A percentile compares a stretch with the other conserved stretches of the same genome.
phyloP scores from a whole-genome alignment of 2,113 vertebrate genomes.

The Semnornis frantzii region DNA sequence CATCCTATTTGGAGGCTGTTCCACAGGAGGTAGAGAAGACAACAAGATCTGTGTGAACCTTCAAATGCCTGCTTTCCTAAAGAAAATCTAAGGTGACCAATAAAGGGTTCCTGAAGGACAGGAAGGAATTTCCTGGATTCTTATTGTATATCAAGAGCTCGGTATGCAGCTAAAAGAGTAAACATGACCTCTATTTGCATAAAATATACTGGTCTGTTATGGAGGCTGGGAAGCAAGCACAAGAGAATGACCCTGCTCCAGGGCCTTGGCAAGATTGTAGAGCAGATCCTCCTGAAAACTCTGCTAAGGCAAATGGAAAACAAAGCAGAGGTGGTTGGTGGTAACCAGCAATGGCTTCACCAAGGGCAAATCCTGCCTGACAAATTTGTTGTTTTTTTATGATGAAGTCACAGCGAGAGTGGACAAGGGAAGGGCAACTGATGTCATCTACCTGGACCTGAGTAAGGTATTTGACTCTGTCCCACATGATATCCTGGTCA shows the following conservation, averaged over 20 bases:
- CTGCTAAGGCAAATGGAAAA: too few species aligned
- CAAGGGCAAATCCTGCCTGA: too few species aligned
- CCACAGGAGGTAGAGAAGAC: not conserved
- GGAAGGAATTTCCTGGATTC: not conserved
- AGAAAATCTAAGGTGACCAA: not conserved
- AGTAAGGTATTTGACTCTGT: too few species aligned
- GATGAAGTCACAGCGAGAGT: too few species aligned
- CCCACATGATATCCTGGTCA: too few species aligned
- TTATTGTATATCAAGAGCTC: not conserved
- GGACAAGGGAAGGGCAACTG: too few species aligned
- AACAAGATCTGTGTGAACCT: not conserved
- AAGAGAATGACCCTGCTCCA: not conserved
- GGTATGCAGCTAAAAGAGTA: not conserved
- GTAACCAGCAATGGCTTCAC: too few species aligned
- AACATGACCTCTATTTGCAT: not conserved
- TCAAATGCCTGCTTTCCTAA: not conserved
- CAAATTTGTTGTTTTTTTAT: too few species aligned
- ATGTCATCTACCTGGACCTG: too few species aligned
- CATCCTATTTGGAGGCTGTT: not conserved
- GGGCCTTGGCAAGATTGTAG: too few species aligned
- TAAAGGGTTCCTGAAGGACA: not conserved
- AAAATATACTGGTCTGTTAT: not conserved
- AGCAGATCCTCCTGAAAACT: too few species aligned
- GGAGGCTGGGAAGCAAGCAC: not conserved
- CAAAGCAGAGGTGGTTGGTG: too few species aligned